phyloP scores from a whole-genome alignment of 2,797 vertebrate species.

The Anisognathus igniventris region DNA sequence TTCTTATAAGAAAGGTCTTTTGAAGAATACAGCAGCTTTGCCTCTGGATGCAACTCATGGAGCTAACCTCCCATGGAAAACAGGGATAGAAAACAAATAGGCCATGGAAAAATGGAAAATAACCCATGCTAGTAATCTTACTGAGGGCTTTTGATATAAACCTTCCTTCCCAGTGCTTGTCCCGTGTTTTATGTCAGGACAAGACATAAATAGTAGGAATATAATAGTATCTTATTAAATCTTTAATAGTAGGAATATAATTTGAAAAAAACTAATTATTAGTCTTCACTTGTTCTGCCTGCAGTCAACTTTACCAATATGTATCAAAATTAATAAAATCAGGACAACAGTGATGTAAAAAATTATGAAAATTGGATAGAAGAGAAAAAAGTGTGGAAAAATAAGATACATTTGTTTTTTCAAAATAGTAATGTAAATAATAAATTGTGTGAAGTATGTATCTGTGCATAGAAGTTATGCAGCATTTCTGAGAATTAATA shows the following conservation, averaged over 20 bases:
- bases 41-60: background rate
- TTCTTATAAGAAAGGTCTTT: background rate
- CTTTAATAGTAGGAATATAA: background rate
- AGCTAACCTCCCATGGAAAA: background rate
- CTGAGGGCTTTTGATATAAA: background rate
- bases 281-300: background rate
- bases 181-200: background rate
- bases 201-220: background rate
- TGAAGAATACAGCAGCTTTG: background rate
- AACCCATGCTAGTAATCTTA: background rate
- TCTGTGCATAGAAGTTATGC: background rate
- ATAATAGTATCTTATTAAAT: too few species aligned
- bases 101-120: background rate
- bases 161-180: background rate
- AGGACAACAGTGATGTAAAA: background rate
- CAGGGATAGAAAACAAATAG: background rate
- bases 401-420: background rate
- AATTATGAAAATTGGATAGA: background rate
- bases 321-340: background rate
- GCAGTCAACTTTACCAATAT: background rate
- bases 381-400: background rate
- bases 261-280: background rate
- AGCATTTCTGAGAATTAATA: background rate
- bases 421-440: background rate
- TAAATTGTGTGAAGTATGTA: background rate